Conservation (phyloP, 1,140 invertebrate species). For the Laodelphax striatellus region DNA sequence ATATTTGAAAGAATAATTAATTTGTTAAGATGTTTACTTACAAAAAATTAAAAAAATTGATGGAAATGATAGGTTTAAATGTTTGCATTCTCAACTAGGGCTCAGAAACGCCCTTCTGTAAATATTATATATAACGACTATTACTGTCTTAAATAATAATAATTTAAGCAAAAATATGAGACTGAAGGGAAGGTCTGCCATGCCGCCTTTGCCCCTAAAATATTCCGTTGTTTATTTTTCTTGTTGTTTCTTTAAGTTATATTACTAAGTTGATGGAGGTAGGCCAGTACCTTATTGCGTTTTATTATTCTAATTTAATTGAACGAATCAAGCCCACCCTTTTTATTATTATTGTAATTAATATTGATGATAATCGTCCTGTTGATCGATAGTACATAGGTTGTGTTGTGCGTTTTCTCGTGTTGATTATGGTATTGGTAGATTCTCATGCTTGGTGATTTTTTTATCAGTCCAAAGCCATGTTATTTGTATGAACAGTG, state of each 20-base stretch:
- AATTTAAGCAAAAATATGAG: constrained; percentile 20
- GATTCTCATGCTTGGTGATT: constrained; percentile 15
- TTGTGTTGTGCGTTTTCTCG: background rate
- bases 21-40: constrained; percentile 11
- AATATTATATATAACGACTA: constrained; percentile 11
- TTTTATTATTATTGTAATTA: constrained; percentile 7
- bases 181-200: constrained; percentile 24
- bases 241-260: constrained; percentile 10
- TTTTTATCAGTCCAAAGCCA: constrained; percentile 5
- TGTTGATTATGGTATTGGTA: constrained; percentile 21
- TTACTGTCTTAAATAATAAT: background rate
- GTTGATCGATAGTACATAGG: background rate
- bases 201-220: constrained; percentile 4
- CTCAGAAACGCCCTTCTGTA: constrained; percentile 12
- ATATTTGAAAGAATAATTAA: constrained; percentile 14
- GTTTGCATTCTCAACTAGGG: constrained; percentile 15
- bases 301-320: constrained; percentile 1
- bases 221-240: constrained; percentile 8
- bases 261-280: constrained; percentile 6
- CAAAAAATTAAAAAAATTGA: constrained; percentile 15
- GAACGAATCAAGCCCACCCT: constrained; percentile 10
- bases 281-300: constrained; percentile 9
- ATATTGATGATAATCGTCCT: constrained; percentile 10
- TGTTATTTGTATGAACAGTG: constrained; percentile 1
- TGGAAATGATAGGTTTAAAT: constrained; percentile 13